Evolutionary conservation across 2,113 vertebrate species (phyloP).

Genomic region (Prunella fulvescens): DNA sequence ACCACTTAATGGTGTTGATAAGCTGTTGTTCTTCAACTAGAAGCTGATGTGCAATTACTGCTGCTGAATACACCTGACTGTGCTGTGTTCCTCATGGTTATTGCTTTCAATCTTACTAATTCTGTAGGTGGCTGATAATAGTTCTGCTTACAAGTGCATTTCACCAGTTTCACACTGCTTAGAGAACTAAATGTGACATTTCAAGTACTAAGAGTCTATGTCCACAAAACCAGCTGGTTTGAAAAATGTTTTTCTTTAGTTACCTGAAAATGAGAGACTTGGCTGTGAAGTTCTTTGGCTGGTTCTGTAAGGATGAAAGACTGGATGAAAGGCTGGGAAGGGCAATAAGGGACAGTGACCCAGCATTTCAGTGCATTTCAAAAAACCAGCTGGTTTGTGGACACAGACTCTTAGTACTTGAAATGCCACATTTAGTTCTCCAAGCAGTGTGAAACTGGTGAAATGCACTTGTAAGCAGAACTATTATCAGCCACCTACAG

Average conservation of each 20-base stretch:
- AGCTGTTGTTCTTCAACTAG: neutral
- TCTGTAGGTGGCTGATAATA: neutral
- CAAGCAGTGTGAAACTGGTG: neutral
- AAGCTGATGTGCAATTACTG: neutral
- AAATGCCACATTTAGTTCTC: neutral
- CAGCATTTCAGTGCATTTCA: neutral
- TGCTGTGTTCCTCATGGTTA: neutral
- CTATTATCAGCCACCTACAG: neutral
- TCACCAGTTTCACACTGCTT: neutral
- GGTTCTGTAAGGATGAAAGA: neutral
- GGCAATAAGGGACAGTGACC: neutral
- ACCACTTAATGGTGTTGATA: neutral
- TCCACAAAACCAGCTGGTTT: neutral
- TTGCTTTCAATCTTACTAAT: neutral
- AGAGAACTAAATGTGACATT: neutral
- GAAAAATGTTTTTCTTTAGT: neutral
- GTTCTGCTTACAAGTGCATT: neutral
- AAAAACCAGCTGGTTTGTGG: neutral
- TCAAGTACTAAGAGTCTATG: neutral
- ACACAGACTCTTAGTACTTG: neutral
- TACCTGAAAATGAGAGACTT: neutral
- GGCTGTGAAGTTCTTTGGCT: neutral
- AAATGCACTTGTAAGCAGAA: neutral
- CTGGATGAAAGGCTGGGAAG: neutral
- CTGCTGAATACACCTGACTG: neutral